Percentiles rank a stretch among this genome's conserved stretches.
phyloP scores from a whole-genome alignment of 2,113 vertebrate genomes.

The Syrrhaptes paradoxus region DNA sequence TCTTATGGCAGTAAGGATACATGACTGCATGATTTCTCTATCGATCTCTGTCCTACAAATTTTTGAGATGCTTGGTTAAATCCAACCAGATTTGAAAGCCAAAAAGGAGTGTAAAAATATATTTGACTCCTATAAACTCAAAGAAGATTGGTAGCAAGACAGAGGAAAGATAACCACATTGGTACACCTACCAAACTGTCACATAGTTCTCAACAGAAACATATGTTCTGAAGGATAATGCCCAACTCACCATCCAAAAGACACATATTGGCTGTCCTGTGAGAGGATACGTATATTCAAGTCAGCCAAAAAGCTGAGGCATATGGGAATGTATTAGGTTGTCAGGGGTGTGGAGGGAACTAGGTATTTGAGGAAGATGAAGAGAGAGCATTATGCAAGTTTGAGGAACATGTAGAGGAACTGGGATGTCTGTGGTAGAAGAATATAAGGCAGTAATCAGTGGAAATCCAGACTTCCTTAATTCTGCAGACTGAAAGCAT shows the following conservation, averaged over 20 bases:
- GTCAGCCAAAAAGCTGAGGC: not conserved
- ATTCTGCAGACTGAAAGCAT: not conserved
- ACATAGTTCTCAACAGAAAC: not conserved
- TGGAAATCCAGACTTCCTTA: not conserved
- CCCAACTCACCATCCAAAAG: not conserved
- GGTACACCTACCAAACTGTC: not conserved
- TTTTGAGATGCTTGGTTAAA: not conserved
- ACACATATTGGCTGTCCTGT: not conserved
- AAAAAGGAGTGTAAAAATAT: not conserved
- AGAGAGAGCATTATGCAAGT: not conserved
- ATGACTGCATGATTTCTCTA: not conserved
- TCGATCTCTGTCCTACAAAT: not conserved
- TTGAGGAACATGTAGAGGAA: not conserved
- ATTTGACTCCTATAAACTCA: not conserved
- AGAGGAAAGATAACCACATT: not conserved
- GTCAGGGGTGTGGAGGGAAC: not conserved
- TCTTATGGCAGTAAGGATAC: not conserved
- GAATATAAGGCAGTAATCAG: not conserved
- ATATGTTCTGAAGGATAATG: not conserved
- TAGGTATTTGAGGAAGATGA: not conserved
- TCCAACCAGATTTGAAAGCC: not conserved
- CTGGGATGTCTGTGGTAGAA: not conserved
- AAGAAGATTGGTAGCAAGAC: not conserved
- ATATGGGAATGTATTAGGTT: not conserved
- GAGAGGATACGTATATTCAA: not conserved